Conservation (phyloP, 1,140 invertebrate genomes). For the Caenorhabditis latens region DNA sequence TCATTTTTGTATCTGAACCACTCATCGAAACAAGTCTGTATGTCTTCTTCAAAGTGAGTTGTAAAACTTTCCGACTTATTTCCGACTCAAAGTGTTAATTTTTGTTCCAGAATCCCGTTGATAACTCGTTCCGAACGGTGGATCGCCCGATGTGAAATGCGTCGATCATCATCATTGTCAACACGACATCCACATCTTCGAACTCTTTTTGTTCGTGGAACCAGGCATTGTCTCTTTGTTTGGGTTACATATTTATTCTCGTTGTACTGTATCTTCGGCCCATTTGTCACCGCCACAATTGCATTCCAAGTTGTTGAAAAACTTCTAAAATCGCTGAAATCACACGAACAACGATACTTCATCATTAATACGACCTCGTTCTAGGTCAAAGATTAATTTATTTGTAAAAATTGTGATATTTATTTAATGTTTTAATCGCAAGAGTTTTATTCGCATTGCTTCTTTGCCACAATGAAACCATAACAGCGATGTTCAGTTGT, state of each 20-base stretch:
- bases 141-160: conserved; percentile 13
- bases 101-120: conserved; percentile 45
- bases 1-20: conserved; percentile 62
- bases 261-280: conserved; percentile 56
- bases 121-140: conserved; percentile 39
- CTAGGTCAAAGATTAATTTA: neutral
- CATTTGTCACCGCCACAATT: conserved; percentile 49
- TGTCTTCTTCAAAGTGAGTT: conserved; percentile 53
- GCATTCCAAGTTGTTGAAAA: conserved; percentile 51
- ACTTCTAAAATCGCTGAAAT: conserved; percentile 58
- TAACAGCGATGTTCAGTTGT: too few relatives aligned
- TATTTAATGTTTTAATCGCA: conserved; percentile 5
- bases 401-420: conserved; percentile 50
- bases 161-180: conserved; percentile 27
- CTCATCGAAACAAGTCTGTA: conserved; percentile 52
- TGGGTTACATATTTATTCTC: conserved; percentile 57
- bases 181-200: conserved; percentile 42
- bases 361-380: conserved; percentile 58
- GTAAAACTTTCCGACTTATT: too few relatives aligned
- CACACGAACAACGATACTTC: conserved; percentile 62
- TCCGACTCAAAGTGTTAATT: too few relatives aligned
- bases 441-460: too few relatives aligned
- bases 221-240: conserved; percentile 48
- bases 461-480: neutral
- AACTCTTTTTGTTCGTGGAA: conserved; percentile 46